A percentile compares a stretch with the other conserved stretches of the same genome.
Conservation (phyloP, 2,113 vertebrate genomes). For the Pomatostomus ruficeps region DNA sequence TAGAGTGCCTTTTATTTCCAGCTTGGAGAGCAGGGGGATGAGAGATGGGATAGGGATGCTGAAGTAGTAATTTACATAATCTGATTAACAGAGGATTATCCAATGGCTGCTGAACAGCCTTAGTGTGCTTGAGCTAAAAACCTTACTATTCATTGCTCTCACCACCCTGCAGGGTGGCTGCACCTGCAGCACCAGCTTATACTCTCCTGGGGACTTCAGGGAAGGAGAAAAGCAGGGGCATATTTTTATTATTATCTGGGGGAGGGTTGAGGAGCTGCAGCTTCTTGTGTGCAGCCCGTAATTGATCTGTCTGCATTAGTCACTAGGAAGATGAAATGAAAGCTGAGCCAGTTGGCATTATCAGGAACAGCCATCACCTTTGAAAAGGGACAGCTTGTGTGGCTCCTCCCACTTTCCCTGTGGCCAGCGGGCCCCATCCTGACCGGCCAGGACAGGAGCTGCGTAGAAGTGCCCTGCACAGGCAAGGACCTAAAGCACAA, state of each 20-base stretch:
- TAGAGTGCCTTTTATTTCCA: constrained; percentile 60
- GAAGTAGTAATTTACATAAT: constrained; percentile 99
- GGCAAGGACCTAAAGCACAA: not conserved
- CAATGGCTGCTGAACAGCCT: constrained; percentile 81
- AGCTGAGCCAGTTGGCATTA: constrained; percentile 46
- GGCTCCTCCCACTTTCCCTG: not conserved
- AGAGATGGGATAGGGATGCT: constrained; percentile 57
- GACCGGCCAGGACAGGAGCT: accelerated
- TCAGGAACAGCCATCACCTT: constrained; percentile 37
- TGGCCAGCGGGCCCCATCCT: not conserved
- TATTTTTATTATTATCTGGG: constrained; percentile 8
- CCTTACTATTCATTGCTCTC: constrained; percentile 89
- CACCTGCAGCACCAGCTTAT: constrained; percentile 82
- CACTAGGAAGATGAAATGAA: constrained; percentile 52
- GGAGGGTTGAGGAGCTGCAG: not conserved
- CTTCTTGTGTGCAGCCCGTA: constrained; percentile 45
- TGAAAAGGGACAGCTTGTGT: constrained; percentile 38
- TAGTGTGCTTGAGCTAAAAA: constrained; percentile 88
- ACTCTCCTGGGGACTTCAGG: constrained; percentile 61
- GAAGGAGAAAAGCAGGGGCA: not conserved
- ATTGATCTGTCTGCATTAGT: constrained; percentile 74
- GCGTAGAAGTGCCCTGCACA: not conserved
- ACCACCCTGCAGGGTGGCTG: constrained; percentile 80
- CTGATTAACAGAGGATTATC: constrained; percentile 93
- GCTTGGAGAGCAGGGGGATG: constrained; percentile 9